Percentiles rank a stretch among this genome's conserved stretches.
These are phyloP conservation scores for Chloebia gouldiae DNA, from an alignment of 2,113 vertebrate genomes.

Conservation along the genomic window DNA sequence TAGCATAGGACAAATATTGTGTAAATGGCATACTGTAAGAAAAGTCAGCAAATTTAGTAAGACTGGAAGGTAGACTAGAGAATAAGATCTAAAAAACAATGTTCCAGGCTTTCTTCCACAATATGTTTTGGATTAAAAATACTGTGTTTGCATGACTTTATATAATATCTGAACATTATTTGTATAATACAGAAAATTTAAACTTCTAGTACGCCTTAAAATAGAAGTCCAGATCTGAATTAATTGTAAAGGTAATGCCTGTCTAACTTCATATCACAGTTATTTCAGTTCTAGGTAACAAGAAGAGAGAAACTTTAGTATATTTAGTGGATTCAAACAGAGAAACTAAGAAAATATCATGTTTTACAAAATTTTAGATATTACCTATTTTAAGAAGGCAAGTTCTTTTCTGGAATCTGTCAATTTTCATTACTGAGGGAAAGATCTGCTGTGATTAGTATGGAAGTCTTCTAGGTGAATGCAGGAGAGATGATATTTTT, in stretches of 20 bases:
- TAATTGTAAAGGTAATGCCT: neutral
- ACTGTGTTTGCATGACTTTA: neutral
- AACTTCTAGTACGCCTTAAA: neutral
- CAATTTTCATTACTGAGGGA: neutral
- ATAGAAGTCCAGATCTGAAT: neutral
- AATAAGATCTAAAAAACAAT: neutral
- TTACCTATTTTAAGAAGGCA: neutral
- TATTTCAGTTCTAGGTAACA: neutral
- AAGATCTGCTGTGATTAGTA: neutral
- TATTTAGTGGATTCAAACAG: neutral
- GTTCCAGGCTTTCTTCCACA: neutral
- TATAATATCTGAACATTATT: neutral
- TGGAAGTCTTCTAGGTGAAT: neutral
- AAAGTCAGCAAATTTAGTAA: neutral
- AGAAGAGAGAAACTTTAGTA: neutral
- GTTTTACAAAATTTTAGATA: neutral
- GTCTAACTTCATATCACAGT: neutral
- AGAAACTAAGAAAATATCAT: neutral
- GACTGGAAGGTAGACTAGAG: neutral
- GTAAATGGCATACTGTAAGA: neutral
- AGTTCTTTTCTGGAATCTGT: neutral
- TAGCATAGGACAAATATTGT: neutral
- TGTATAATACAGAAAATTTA: neutral
- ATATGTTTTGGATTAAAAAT: neutral
- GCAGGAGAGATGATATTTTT: neutral